Conservation (phyloP, 2,113 vertebrate genomes). For the Phrynocephalus versicolor region DNA sequence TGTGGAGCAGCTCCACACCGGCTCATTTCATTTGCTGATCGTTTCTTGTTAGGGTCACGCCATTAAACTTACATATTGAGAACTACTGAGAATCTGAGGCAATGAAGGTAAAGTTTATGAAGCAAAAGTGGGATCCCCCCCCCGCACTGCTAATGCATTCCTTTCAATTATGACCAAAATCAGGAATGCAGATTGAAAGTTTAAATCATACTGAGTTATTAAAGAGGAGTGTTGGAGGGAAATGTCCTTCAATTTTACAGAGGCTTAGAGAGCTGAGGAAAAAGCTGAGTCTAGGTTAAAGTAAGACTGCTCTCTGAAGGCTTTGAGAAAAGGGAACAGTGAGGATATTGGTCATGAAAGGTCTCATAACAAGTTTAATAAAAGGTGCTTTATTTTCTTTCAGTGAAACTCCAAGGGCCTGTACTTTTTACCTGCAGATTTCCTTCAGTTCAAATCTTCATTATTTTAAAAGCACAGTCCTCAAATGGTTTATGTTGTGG, state of each 20-base stretch:
- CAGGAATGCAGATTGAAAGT: conserved; percentile 68
- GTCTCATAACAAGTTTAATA: conserved; percentile 82
- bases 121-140: conserved; percentile 54
- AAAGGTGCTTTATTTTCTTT: conserved; percentile 80
- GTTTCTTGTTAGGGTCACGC: conserved; percentile 91
- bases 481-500: conserved; percentile 37
- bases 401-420: conserved; percentile 69
- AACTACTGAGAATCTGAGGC: conserved; percentile 75
- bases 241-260: conserved; percentile 70
- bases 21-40: conserved; percentile 90
- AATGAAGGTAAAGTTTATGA: conserved; percentile 79
- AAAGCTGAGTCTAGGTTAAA: conserved; percentile 72
- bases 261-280: conserved; percentile 70
- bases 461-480: conserved; percentile 74
- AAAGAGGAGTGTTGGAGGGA: conserved; percentile 58
- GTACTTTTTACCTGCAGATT: conserved; percentile 80
- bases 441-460: conserved; percentile 80
- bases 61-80: conserved; percentile 93
- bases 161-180: conserved; percentile 72
- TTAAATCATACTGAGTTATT: conserved; percentile 68
- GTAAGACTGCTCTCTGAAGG: conserved; percentile 72
- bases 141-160: conserved; percentile 72
- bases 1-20: conserved; percentile 82
- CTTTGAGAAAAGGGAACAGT: conserved; percentile 73
- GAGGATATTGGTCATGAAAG: conserved; percentile 73